These are phyloP conservation scores for Perizoma affinitatum DNA, from an alignment of 2,888 invertebrate species.

Conservation along the genomic window DNA sequence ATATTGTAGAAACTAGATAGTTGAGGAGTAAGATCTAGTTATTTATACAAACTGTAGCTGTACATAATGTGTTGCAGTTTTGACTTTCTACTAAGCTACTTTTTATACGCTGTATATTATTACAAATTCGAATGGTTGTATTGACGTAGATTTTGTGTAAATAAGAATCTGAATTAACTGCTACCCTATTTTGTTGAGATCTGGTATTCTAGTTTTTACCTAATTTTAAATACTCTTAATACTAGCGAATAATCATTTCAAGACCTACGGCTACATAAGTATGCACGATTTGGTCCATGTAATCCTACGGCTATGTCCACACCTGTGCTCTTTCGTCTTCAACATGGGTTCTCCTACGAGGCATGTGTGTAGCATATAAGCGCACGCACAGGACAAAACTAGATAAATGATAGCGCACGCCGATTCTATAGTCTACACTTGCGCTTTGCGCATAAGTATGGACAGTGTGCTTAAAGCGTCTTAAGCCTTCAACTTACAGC, in stretches of 20 bases:
- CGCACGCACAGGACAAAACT: too few species aligned
- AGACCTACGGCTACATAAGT: constrained; percentile 2
- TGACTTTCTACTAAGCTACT: constrained; percentile 14
- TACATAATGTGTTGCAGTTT: constrained; percentile 35
- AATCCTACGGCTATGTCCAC: constrained; percentile 2
- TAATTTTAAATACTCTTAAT: constrained; percentile 5
- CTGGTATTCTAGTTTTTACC: constrained; percentile 15
- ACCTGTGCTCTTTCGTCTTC: too few species aligned
- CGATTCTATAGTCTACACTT: too few species aligned
- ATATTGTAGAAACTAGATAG: constrained; percentile 30
- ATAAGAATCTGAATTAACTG: constrained; percentile 29
- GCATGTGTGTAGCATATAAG: too few species aligned
- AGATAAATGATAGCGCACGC: too few species aligned
- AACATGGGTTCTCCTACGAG: too few species aligned
- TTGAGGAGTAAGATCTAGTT: constrained; percentile 27
- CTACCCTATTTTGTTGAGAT: constrained; percentile 18
- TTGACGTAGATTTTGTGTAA: constrained; percentile 34
- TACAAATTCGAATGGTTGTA: constrained; percentile 17
- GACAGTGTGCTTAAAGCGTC: too few species aligned
- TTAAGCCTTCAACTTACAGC: too few species aligned
- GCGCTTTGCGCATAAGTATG: too few species aligned
- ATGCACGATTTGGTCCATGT: constrained; percentile 18
- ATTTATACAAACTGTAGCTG: constrained; percentile 27
- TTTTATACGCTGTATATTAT: constrained; percentile 22
- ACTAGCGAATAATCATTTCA: too few species aligned